Percentiles rank a stretch among this genome's conserved stretches.
Conservation (phyloP, 2,113 vertebrate species). For the Phylloscopus trochilus region DNA sequence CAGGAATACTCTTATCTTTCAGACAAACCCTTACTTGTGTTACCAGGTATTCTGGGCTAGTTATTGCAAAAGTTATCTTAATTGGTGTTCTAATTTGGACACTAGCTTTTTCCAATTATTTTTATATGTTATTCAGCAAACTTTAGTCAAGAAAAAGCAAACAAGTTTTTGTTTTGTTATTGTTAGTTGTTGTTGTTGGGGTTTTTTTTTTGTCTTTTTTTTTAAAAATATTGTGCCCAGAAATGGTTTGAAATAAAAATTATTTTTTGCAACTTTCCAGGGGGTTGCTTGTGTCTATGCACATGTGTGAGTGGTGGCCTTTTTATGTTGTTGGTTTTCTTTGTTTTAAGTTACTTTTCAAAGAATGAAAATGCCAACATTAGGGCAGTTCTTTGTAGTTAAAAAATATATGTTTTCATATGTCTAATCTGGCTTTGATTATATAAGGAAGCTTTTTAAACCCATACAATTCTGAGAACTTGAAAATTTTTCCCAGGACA, state of each 20-base stretch:
- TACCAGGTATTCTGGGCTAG: not conserved
- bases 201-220: not conserved
- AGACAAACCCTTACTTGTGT: not conserved
- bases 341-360: not conserved
- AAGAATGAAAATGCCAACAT: not conserved
- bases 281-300: fast-evolving
- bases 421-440: not conserved
- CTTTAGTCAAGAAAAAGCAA: not conserved
- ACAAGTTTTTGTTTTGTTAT: not conserved
- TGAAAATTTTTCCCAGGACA: not conserved
- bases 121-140: not conserved
- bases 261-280: not conserved
- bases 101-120: not conserved
- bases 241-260: not conserved
- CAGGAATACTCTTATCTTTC: not conserved
- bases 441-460: not conserved
- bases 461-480: not conserved
- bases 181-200: not conserved
- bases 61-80: not conserved
- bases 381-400: not conserved
- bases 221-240: not conserved
- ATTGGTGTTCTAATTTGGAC: not conserved
- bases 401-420: not conserved
- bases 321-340: not conserved
- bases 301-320: not conserved